Evolutionary conservation across 2,888 invertebrate genomes (phyloP), one percentile per base, ranked within the genome.

Genomic region (Ptilodon capucinus): DNA sequence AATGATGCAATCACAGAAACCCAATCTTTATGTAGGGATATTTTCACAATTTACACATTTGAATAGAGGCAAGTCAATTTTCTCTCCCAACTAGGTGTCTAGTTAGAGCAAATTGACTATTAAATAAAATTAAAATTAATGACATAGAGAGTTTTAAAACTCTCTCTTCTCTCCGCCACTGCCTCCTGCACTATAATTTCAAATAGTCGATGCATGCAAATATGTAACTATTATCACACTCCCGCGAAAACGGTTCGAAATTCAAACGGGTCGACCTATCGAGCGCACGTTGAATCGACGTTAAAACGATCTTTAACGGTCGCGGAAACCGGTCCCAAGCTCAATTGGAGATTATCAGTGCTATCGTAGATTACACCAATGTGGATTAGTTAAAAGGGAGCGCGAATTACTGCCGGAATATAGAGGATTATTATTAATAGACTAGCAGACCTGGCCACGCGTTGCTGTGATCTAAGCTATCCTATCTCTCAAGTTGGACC

Each of bases 281-380:
- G 60, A 55, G 55, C 62, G 70, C 62, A 57, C 57, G 75, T 70
- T 76, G 74, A 72, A 71, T 69, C 67, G 68, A 69, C 68, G 75
- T 71, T 70, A 67, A 62, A 77, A 75, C 63, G 64, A 64, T 70
- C 70, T 76, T 85, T 85, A 86, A 87, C 87, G 86, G 87, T 82
- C 75, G 54, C 43, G 43, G 40, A 42, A 73, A 84, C 85, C 71
- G 76, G 88, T 86, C 78, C 58, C 48, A 21, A 35, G 48, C 46
- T 61, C 62, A 71, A 76, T 76, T 75, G 36, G 38, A 35, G 21
- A 70, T 48, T 51, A 58, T 54, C 38, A 42, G 35, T 40, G 40
- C 42, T 43, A 52, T 52, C 52, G 55, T 60, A 42, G 64, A 60
- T 58, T 56, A 54, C 17, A 54, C 40, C 40, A 40, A 48, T 43